Evolutionary conservation across 2,113 vertebrate species (phyloP), one percentile per base, ranked within the genome.

Genomic region (Syrmaticus mikado): DNA sequence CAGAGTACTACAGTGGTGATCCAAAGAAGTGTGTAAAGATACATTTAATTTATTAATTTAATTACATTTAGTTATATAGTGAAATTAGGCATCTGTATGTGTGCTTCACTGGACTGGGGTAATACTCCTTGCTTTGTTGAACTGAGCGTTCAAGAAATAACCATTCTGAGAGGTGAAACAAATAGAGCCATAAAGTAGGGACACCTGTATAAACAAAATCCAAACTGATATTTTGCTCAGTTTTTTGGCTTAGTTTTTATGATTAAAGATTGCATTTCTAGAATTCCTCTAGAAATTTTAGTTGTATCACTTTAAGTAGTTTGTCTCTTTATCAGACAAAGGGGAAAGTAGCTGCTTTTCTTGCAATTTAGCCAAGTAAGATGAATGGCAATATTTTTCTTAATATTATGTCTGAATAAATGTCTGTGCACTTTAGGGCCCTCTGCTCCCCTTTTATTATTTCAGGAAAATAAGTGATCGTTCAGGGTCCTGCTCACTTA

Each of bases 401-500:
- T 60, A 80, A 45, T 1, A 24, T 50, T 28, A 76, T 46, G 7
- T 38, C 10, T 45, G 40, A 86, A 78, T 66, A 52, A 84, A 86
- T 36, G 28, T 38, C 8, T 3, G 5, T 34, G 22, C 6, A 34
- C 22, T 66, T 68, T 38, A 62, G 73, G 46, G 21, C 2, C 6
- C 4, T 7, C 36, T 57, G 6, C 5, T 8, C 4, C 9, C 19
- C 3, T 3, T 5, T 5, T 11, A 17, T 9, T 52, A 9, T 28
- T 6, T 92, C 5, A 34, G 38, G n/a, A 41, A 14, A 40, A 30
- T 2, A 38, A 67, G 3, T 72, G 38, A 52, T 83, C 61, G 8
- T 81, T 93, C 30, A 43, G 62, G 40, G 24, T 22, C 13, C 66
- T 24, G 57, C 13, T 28, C 9, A 13, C 36, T 90, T 81, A 90